Percentiles rank a stretch among this genome's conserved stretches.
phyloP scores from a whole-genome alignment of 2,888 invertebrate species.

The Drosophila vallismaia region DNA sequence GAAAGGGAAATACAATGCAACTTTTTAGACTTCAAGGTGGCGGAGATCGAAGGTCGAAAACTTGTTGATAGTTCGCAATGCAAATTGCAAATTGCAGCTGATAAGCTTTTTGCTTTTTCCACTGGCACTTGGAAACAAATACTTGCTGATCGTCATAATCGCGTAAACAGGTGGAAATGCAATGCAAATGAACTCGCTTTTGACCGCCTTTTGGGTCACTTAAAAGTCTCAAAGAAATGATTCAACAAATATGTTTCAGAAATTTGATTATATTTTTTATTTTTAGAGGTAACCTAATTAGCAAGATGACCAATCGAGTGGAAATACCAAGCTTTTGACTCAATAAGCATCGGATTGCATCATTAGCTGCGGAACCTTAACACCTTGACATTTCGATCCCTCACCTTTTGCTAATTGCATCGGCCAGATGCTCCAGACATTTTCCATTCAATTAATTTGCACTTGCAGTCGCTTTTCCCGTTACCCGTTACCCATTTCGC shows the following conservation, averaged over 20 bases:
- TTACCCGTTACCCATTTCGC: constrained; percentile 13
- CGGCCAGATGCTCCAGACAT: constrained; percentile 24
- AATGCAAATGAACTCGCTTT: neutral
- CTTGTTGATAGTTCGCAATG: constrained; percentile 15
- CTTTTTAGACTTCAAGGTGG: neutral
- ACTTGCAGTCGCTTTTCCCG: constrained; percentile 31
- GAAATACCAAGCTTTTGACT: constrained; percentile 13
- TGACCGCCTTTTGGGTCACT: neutral
- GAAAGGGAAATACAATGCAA: constrained; percentile 26
- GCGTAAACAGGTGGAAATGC: neutral
- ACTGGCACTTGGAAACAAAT: neutral
- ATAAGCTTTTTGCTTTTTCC: constrained; percentile 5
- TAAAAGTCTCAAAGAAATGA: too few relatives aligned
- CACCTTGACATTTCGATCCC: constrained; percentile 21
- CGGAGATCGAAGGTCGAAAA: constrained; percentile 30
- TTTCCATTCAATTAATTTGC: constrained; percentile 42
- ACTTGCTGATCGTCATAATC: constrained; percentile 4
- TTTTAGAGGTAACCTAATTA: too few relatives aligned
- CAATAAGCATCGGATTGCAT: constrained; percentile 7
- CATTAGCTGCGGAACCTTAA: neutral
- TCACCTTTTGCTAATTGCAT: constrained; percentile 29
- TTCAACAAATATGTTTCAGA: too few relatives aligned
- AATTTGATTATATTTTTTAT: too few relatives aligned
- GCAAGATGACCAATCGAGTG: constrained; percentile 10
- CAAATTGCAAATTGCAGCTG: constrained; percentile 1